These are phyloP conservation scores for Sus cebifrons DNA, from an alignment of 2,797 vertebrate species.

Conservation along the genomic window DNA sequence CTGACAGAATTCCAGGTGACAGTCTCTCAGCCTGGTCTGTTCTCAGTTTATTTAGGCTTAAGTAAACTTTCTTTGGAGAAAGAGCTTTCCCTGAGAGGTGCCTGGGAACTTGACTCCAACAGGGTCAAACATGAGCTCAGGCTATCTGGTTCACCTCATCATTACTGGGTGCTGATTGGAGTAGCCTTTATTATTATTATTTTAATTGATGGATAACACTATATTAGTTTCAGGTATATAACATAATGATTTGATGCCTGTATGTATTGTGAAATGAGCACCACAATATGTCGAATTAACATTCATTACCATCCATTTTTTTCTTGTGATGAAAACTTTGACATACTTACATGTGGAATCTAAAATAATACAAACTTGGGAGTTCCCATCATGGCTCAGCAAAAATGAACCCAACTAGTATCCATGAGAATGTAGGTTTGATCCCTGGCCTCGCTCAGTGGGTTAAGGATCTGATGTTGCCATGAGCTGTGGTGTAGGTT, in stretches of 20 bases:
- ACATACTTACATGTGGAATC: background rate
- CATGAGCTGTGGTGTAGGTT: too few relatives aligned
- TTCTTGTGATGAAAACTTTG: background rate
- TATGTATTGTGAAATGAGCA: background rate
- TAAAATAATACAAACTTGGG: background rate
- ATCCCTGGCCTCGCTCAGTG: too few relatives aligned
- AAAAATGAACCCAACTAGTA: too few relatives aligned
- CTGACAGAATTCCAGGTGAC: background rate
- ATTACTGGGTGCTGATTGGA: background rate
- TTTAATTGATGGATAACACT: background rate
- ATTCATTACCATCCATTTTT: background rate
- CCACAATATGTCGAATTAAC: background rate
- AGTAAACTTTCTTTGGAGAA: background rate
- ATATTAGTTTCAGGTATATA: background rate
- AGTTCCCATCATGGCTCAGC: too few relatives aligned
- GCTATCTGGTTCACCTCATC: background rate
- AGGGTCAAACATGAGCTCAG: background rate
- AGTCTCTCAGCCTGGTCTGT: background rate
- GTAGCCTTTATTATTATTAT: background rate
- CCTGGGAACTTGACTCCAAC: background rate
- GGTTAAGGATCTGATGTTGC: too few relatives aligned
- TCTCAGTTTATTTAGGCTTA: background rate
- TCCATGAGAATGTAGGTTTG: too few relatives aligned
- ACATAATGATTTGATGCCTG: background rate
- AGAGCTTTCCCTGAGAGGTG: background rate